Evolutionary conservation across 2,888 invertebrate species (phyloP).

Genomic region (Brachyptera risi): DNA sequence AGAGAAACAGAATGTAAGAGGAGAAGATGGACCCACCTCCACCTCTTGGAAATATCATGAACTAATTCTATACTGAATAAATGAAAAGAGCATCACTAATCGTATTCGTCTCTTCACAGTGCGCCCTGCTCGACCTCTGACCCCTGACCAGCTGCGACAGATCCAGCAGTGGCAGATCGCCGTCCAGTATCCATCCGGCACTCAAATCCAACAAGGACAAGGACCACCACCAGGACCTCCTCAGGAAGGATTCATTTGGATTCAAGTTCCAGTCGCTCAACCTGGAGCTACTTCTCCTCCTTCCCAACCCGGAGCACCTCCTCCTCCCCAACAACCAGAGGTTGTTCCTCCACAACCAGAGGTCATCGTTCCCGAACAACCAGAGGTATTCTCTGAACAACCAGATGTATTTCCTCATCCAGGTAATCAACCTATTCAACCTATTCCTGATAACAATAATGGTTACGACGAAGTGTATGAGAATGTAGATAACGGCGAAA

Average conservation of each 20-base stretch:
- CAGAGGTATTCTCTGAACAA: background rate
- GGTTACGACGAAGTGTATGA: too few relatives aligned
- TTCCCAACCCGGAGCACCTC: slow-evolving; percentile 9
- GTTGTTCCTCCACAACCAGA: background rate
- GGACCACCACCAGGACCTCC: slow-evolving; percentile 8
- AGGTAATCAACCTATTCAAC: slow-evolving; percentile 25
- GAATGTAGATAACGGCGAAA: too few relatives aligned
- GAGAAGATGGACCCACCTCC: too few relatives aligned
- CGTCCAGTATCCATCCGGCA: slow-evolving; percentile 35
- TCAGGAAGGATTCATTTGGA: slow-evolving; percentile 32
- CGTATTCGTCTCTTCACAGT: background rate
- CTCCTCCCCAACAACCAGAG: background rate
- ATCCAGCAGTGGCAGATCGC: slow-evolving; percentile 40
- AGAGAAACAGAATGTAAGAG: too few relatives aligned
- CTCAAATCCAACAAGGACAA: slow-evolving; percentile 15
- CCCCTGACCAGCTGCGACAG: slow-evolving; percentile 28
- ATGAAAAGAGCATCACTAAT: background rate
- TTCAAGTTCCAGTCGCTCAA: slow-evolving; percentile 31
- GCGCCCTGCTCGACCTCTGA: background rate
- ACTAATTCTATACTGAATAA: background rate
- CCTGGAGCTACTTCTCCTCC: slow-evolving; percentile 8
- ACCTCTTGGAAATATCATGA: too few relatives aligned
- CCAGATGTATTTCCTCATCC: background rate
- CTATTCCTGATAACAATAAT: too few relatives aligned
- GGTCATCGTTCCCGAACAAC: slow-evolving; percentile 7